Percentiles rank a stretch among this genome's conserved stretches.
phyloP scores from a whole-genome alignment of 1,140 invertebrate species.

The Monochamus saltuarius region DNA sequence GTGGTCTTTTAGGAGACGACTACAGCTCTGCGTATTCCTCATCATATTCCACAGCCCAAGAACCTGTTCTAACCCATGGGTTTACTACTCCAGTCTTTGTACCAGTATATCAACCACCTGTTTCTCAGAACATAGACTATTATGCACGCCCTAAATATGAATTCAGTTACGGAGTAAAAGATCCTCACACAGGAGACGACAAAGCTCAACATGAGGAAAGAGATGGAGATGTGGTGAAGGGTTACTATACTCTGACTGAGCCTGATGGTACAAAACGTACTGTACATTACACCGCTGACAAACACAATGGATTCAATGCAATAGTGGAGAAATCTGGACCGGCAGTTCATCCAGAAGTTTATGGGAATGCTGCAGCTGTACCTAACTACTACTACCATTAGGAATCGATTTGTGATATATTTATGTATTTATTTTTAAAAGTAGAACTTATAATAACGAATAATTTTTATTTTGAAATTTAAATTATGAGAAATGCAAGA shows the following conservation, averaged over 20 bases:
- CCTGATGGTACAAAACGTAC: constrained; percentile 14
- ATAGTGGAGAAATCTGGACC: constrained; percentile 9
- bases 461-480: too few species aligned
- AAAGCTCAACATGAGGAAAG: constrained; percentile 61
- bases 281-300: constrained; percentile 2
- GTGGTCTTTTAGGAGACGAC: too few species aligned
- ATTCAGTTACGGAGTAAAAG: constrained; percentile 59
- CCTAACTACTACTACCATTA: too few species aligned
- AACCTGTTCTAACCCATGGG: too few species aligned
- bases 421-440: too few species aligned
- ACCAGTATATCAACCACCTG: background rate
- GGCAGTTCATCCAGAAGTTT: constrained; percentile 8
- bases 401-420: too few species aligned
- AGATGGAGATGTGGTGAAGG: constrained; percentile 62
- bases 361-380: background rate
- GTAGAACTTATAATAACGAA: too few species aligned
- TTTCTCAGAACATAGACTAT: constrained; percentile 25
- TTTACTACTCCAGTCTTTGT: too few species aligned
- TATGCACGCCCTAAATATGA: constrained; percentile 56
- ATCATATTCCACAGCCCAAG: too few species aligned
- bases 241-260: constrained; percentile 7
- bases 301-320: constrained; percentile 4
- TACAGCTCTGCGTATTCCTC: too few species aligned
- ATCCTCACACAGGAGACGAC: constrained; percentile 59
- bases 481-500: too few species aligned